Evolutionary conservation across 53 echinoderm and acorn worm genomes (phyloP).

Genomic region (Crossaster papposus): DNA sequence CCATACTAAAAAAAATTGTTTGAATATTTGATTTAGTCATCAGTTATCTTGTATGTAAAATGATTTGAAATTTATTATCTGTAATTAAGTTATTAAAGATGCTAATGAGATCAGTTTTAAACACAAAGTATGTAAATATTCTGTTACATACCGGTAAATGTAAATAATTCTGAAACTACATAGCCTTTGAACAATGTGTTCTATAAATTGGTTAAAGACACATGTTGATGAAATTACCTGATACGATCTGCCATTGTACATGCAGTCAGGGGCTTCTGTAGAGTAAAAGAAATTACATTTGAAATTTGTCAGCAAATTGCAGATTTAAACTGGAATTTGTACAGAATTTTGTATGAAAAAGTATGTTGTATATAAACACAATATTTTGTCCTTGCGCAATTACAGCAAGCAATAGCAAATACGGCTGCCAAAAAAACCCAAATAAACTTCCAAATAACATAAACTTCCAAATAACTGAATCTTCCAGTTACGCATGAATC

Average conservation of each 20-base stretch:
- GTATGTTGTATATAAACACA: too few relatives aligned
- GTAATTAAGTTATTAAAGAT: background rate
- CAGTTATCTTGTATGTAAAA: background rate
- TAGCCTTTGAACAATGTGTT: background rate
- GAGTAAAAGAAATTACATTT: background rate
- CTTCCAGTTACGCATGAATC: background rate
- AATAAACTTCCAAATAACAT: too few relatives aligned
- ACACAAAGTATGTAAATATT: too few relatives aligned
- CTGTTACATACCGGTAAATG: too few relatives aligned
- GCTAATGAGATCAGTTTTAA: background rate
- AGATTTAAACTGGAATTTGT: background rate
- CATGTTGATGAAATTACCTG: conserved; percentile 2
- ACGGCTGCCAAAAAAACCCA: too few relatives aligned
- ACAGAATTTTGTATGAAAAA: too few relatives aligned
- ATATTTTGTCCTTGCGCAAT: too few relatives aligned
- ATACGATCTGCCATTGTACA: conserved; percentile 30
- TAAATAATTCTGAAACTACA: background rate
- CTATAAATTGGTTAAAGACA: background rate
- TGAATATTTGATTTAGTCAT: background rate
- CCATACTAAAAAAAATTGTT: conserved; percentile 32
- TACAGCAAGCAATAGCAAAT: too few relatives aligned
- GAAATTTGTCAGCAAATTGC: background rate
- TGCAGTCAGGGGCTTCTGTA: background rate
- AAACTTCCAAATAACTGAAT: background rate
- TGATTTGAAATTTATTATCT: too few relatives aligned